Conservation (phyloP, 2,797 vertebrate species). For the Notolabrus celidotus region DNA sequence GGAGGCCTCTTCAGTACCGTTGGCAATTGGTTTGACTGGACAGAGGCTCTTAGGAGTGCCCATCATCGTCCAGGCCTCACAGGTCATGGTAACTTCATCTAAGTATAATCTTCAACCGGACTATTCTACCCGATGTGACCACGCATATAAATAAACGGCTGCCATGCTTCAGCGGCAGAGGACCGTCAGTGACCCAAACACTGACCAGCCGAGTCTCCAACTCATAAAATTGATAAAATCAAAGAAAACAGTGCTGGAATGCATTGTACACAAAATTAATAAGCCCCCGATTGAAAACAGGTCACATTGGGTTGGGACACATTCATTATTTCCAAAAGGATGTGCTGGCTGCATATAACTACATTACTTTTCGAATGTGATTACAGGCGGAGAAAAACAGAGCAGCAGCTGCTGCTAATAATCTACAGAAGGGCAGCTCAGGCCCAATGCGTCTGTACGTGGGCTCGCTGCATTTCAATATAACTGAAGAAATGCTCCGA, state of each 20-base stretch:
- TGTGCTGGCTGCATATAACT: neutral
- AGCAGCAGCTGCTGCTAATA: constrained; percentile 96
- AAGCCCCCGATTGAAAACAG: neutral
- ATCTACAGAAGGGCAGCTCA: constrained; percentile 95
- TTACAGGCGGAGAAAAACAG: constrained; percentile 97
- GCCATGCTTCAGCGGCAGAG: neutral
- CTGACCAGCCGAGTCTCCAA: neutral
- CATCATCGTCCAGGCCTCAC: constrained; percentile 98
- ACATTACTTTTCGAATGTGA: neutral
- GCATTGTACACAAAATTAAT: neutral
- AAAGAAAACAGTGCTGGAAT: neutral
- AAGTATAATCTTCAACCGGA: constrained; percentile 4
- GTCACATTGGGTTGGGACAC: neutral
- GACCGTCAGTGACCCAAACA: neutral
- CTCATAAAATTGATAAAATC: neutral
- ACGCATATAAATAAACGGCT: constrained; percentile 1
- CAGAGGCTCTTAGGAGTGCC: constrained; percentile 97
- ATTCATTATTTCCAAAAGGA: neutral
- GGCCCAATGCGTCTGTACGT: constrained; percentile 98
- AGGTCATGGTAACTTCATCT: constrained; percentile 77
- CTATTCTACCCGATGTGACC: constrained; percentile 6
- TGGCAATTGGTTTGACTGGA: constrained; percentile 97
- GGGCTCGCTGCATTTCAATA: constrained; percentile 98
- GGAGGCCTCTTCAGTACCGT: constrained; percentile 95
- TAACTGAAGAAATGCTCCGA: constrained; percentile 98